Evolutionary conservation across 2,113 vertebrate genomes (phyloP).

Genomic region (Clarias magur): DNA sequence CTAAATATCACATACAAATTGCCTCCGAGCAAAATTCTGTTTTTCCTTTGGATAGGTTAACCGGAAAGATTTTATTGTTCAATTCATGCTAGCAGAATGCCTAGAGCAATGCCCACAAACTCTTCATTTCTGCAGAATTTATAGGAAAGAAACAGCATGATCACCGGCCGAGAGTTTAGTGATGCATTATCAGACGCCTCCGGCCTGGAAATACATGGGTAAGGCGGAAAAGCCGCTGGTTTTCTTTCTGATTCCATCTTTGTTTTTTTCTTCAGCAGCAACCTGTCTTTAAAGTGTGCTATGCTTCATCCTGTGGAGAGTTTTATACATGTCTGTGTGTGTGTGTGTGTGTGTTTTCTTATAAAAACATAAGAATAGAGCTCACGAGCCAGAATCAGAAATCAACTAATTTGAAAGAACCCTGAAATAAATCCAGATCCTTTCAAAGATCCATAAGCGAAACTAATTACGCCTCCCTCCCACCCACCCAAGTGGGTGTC

Average conservation of each 20-base stretch:
- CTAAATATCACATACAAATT: neutral
- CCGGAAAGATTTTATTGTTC: neutral
- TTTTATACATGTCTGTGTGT: neutral
- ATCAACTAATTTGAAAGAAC: neutral
- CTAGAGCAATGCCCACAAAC: neutral
- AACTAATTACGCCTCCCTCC: conserved; percentile 26
- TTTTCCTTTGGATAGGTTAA: neutral
- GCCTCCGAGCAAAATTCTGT: neutral
- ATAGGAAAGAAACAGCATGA: neutral
- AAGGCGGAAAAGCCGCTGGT: neutral
- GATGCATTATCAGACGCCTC: conserved; percentile 34
- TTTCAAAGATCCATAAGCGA: neutral
- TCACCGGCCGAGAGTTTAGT: conserved; percentile 20
- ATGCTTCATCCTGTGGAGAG: conserved; percentile 28
- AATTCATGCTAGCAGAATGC: neutral
- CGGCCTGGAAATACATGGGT: conserved; percentile 4
- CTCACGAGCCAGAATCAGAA: neutral
- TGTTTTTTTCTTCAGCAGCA: neutral
- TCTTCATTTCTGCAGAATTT: neutral
- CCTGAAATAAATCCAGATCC: conserved; percentile 27
- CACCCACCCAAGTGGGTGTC: conserved; percentile 27
- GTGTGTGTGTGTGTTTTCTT: neutral
- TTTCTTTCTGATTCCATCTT: neutral
- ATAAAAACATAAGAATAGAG: conserved; percentile 12
- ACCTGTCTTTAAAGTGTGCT: conserved; percentile 45